Conservation (phyloP, 2,888 invertebrate genomes). For the Invenusta paracnida region DNA sequence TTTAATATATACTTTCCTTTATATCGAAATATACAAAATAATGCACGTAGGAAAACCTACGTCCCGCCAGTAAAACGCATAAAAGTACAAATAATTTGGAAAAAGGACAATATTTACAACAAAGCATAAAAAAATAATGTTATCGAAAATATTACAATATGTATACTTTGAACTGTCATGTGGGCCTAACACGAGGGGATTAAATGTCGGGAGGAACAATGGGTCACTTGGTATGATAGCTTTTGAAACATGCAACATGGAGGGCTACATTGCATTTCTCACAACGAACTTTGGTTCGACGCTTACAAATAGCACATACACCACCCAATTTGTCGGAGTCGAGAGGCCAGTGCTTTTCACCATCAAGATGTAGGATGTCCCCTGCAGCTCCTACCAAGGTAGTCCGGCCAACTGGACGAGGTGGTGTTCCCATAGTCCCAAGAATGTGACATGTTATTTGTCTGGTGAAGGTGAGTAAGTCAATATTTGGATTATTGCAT, state of each 20-base stretch:
- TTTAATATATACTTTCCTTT: too few relatives aligned
- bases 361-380: not conserved
- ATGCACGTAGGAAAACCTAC: too few relatives aligned
- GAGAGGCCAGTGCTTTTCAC: not conserved
- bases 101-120: too few relatives aligned
- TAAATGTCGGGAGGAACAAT: too few relatives aligned
- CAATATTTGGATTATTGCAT: not conserved
- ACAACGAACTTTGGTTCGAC: not conserved
- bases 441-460: not conserved
- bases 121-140: too few relatives aligned
- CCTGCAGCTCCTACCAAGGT: not conserved
- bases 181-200: too few relatives aligned
- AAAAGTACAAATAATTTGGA: too few relatives aligned
- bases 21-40: too few relatives aligned
- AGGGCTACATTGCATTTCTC: not conserved
- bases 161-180: too few relatives aligned
- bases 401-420: not conserved
- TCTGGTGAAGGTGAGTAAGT: not conserved
- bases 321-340: not conserved
- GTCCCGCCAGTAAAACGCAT: too few relatives aligned
- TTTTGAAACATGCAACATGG: not conserved
- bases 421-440: not conserved
- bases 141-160: too few relatives aligned
- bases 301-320: not conserved
- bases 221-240: too few relatives aligned